Conservation (phyloP, 2,797 vertebrate genomes). For the Fistularia tabacaria region DNA sequence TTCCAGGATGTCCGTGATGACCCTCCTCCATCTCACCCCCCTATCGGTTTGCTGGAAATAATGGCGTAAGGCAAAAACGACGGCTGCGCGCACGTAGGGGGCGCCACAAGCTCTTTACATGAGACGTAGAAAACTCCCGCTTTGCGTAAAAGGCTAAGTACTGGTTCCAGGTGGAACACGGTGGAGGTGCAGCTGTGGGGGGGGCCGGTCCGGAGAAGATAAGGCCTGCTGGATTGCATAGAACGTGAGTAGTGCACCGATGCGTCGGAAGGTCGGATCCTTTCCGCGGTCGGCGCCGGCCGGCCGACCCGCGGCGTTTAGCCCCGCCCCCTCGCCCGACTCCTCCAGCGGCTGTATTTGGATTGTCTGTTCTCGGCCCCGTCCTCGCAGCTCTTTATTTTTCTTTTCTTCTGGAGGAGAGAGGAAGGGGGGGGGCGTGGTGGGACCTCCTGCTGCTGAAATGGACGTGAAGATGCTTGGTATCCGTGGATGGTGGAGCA, state of each 20-base stretch:
- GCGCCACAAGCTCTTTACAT: constrained; percentile 19
- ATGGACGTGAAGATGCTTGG: too few relatives aligned
- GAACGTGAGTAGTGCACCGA: constrained; percentile 80
- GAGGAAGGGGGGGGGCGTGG: too few relatives aligned
- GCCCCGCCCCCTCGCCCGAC: constrained; percentile 38
- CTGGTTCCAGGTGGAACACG: constrained; percentile 31
- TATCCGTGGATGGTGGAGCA: constrained; percentile 22
- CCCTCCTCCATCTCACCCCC: not conserved
- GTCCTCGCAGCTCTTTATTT: too few relatives aligned
- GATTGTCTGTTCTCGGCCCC: too few relatives aligned
- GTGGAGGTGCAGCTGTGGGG: not conserved
- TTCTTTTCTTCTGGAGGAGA: too few relatives aligned
- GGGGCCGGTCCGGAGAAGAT: constrained; percentile 51
- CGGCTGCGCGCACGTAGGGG: not conserved
- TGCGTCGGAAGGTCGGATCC: constrained; percentile 68
- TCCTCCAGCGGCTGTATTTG: not conserved
- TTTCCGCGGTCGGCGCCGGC: constrained; percentile 61
- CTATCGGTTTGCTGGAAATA: not conserved
- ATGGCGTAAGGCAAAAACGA: constrained; percentile 8
- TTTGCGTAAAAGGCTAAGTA: constrained; percentile 63
- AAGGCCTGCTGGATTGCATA: constrained; percentile 93
- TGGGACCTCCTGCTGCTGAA: too few relatives aligned
- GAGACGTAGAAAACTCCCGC: constrained; percentile 61
- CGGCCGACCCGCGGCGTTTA: constrained; percentile 45
- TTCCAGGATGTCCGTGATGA: constrained; percentile 2